A percentile compares a stretch with the other conserved stretches of the same genome.
Conservation (phyloP, 2,797 vertebrate genomes). For the Ctenopoma kingsleyae region DNA sequence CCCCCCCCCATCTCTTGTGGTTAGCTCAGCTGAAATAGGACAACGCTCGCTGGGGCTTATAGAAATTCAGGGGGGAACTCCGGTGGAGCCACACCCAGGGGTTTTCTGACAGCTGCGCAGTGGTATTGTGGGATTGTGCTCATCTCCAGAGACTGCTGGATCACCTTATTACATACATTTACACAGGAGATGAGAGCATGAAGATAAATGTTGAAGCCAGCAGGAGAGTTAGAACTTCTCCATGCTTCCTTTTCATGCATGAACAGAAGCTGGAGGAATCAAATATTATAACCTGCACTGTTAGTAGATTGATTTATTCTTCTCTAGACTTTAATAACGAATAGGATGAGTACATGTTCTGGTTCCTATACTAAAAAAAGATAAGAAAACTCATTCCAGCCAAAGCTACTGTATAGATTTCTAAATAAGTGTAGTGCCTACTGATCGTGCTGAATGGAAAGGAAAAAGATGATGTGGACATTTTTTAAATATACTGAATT, state of each 20-base stretch:
- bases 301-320: constrained; percentile 21
- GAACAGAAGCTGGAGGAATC: constrained; percentile 19
- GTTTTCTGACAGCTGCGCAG: constrained; percentile 52
- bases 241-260: constrained; percentile 3
- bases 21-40: constrained; percentile 74
- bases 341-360: background rate
- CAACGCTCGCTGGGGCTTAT: constrained; percentile 49
- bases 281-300: background rate
- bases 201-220: constrained; percentile 41
- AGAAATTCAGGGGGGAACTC: constrained; percentile 59
- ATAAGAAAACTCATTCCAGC: background rate
- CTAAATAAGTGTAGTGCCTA: background rate
- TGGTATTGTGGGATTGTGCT: constrained; percentile 23
- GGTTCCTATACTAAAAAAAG: background rate
- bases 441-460: background rate
- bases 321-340: background rate
- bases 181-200: constrained; percentile 40
- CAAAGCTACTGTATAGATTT: background rate
- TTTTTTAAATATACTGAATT: background rate
- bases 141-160: constrained; percentile 35
- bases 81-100: constrained; percentile 11
- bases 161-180: constrained; percentile 62
- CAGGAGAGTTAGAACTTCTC: constrained; percentile 16
- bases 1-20: constrained; percentile 66
- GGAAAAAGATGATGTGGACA: background rate